Conservation (phyloP, 2,888 invertebrate species). For the Lamproptera curius region DNA sequence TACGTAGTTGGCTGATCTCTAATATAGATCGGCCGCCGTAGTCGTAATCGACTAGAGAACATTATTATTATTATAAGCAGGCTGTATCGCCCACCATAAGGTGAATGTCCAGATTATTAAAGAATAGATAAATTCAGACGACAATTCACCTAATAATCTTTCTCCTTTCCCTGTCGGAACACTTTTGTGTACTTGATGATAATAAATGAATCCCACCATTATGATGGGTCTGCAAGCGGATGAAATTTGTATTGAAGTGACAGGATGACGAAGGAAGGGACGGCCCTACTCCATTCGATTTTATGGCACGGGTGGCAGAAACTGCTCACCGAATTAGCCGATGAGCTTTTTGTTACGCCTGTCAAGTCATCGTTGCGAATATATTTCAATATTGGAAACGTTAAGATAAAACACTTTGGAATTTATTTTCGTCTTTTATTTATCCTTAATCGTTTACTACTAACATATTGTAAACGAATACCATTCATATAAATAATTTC, state of each 20-base stretch:
- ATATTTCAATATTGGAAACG: background rate
- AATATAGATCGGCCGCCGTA: too few species aligned
- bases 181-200: slow-evolving; percentile 3
- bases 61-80: background rate
- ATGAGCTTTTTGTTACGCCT: slow-evolving; percentile 10
- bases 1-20: too few species aligned
- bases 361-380: slow-evolving; percentile 3
- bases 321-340: slow-evolving; percentile 6
- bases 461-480: too few species aligned
- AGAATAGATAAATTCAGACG: too few species aligned
- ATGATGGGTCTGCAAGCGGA: slow-evolving; percentile 3
- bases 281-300: slow-evolving; percentile 3
- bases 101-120: background rate
- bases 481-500: too few species aligned
- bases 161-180: background rate
- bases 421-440: too few species aligned
- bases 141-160: too few species aligned
- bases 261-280: slow-evolving; percentile 17
- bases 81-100: too few species aligned
- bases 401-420: too few species aligned
- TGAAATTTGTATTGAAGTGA: slow-evolving; percentile 15
- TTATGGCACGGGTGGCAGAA: slow-evolving; percentile 1
- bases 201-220: slow-evolving; percentile 13
- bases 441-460: too few species aligned
- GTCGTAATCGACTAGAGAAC: too few species aligned